Conservation (phyloP, 2,113 vertebrate genomes). For the Ictalurus furcatus region DNA sequence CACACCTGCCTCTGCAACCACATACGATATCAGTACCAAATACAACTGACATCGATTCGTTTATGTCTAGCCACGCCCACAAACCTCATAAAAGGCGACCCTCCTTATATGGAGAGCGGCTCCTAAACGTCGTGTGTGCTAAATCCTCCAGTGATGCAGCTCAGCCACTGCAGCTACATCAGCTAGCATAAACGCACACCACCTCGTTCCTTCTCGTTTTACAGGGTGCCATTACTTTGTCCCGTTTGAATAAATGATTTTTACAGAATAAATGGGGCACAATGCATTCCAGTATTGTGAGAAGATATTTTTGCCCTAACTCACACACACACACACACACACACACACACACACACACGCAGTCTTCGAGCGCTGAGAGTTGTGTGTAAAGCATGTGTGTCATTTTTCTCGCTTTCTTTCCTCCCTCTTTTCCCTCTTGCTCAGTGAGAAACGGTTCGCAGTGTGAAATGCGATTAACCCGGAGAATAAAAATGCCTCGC, state of each 20-base stretch:
- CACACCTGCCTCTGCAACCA: neutral
- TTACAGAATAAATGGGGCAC: neutral
- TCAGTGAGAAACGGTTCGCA: constrained; percentile 10
- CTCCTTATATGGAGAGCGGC: neutral
- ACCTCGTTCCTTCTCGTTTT: neutral
- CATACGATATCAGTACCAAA: neutral
- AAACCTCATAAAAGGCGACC: neutral
- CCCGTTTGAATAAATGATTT: neutral
- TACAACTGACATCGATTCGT: too few species aligned
- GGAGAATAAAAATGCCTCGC: constrained; percentile 45
- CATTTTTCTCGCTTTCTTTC: constrained; percentile 5
- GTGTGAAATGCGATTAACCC: constrained; percentile 47
- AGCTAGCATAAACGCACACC: neutral
- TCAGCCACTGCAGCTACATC: neutral
- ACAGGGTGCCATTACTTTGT: neutral
- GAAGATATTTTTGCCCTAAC: neutral
- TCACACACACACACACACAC: neutral
- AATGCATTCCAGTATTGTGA: neutral
- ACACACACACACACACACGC: constrained; percentile 9
- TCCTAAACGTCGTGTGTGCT: neutral
- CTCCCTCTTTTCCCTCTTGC: constrained; percentile 9
- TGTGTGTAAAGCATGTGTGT: neutral
- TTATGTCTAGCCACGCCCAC: neutral
- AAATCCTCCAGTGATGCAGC: neutral
- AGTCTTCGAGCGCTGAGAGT: neutral